phyloP scores from a whole-genome alignment of 2,113 vertebrate genomes.

The Ancistrus triradiatus region DNA sequence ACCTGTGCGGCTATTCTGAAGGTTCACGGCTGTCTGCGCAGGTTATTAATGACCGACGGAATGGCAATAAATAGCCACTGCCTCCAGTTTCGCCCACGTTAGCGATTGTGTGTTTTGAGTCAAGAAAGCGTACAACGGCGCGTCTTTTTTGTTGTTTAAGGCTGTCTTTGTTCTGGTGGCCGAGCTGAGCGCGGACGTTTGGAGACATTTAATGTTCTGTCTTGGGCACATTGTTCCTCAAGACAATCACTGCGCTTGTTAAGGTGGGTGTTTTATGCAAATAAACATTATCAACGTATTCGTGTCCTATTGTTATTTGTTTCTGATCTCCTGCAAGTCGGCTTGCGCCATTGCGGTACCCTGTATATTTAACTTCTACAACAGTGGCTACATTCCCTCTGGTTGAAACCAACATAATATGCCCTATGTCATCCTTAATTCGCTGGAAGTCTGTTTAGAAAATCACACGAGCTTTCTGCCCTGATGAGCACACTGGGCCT shows the following conservation, averaged over 20 bases:
- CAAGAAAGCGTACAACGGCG: neutral
- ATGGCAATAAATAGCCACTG: constrained; percentile 12
- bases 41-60: constrained; percentile 28
- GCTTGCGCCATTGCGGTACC: neutral
- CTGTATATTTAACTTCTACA: neutral
- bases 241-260: constrained; percentile 19
- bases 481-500: no score
- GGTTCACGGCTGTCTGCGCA: constrained; percentile 23
- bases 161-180: neutral
- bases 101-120: neutral
- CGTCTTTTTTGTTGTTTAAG: neutral
- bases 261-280: constrained; percentile 41
- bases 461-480: no score
- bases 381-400: no score
- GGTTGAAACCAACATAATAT: no score
- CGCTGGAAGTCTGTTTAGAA: no score
- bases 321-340: neutral
- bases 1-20: constrained; percentile 8
- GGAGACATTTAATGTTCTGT: constrained; percentile 4
- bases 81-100: constrained; percentile 9
- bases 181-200: constrained; percentile 3
- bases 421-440: no score
- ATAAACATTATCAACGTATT: constrained; percentile 20
- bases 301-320: constrained; percentile 13
- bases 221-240: constrained; percentile 19